Evolutionary conservation across 2,797 vertebrate genomes (phyloP).

Genomic region (Emydoidea blandingii): DNA sequence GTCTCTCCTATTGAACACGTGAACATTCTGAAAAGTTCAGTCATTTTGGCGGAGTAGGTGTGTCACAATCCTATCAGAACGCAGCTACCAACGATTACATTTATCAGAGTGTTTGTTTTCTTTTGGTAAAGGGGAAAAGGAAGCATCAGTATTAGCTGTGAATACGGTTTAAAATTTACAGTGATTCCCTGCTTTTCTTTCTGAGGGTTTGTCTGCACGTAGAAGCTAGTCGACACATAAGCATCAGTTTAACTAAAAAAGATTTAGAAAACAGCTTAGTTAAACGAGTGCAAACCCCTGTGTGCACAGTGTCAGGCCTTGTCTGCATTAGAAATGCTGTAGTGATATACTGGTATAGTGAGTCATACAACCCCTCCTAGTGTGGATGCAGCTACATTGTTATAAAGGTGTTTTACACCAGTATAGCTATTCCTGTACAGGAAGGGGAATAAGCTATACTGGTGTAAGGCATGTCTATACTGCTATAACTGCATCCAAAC

Average conservation of each 20-base stretch:
- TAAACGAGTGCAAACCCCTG: not conserved
- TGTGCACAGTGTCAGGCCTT: not conserved
- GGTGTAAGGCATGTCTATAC: not conserved
- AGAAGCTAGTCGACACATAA: not conserved
- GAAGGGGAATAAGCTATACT: not conserved
- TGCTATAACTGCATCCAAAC: not conserved
- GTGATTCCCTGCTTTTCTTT: not conserved
- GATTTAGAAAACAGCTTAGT: not conserved
- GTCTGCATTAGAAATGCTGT: not conserved
- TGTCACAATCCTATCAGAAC: not conserved
- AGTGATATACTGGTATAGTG: not conserved
- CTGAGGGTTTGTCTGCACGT: not conserved
- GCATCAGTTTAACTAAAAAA: not conserved
- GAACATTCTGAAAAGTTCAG: not conserved
- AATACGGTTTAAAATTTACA: not conserved
- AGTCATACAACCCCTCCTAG: not conserved
- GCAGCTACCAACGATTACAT: not conserved
- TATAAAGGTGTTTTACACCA: not conserved
- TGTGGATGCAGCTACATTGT: not conserved
- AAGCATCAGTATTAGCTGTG: not conserved
- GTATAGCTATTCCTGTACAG: not conserved
- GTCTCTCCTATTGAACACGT: conserved; percentile 14
- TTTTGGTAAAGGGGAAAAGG: not conserved
- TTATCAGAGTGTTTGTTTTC: not conserved
- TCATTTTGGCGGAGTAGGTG: not conserved